Evolutionary conservation across 2,888 invertebrate genomes (phyloP).

Genomic region (Eurytoma adleriae): DNA sequence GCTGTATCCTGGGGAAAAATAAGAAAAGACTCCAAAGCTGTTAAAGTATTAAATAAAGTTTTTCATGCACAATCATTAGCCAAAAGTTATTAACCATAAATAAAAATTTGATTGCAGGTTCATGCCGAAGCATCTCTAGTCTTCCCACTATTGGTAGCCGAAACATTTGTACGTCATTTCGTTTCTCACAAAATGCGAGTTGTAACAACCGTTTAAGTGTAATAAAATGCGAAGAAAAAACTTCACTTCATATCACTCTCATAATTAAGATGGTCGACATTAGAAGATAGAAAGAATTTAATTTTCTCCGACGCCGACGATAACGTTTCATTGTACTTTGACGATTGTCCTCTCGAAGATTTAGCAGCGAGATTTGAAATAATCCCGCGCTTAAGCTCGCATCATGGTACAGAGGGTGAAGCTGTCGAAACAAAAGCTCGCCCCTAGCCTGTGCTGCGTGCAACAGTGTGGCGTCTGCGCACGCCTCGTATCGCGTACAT

Average conservation of each 20-base stretch:
- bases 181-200: constrained; percentile 56
- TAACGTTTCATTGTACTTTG: not conserved
- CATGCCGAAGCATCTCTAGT: constrained; percentile 96
- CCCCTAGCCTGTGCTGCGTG: not conserved
- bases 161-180: constrained; percentile 88
- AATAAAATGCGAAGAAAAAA: constrained; percentile 52
- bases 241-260: constrained; percentile 15
- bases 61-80: not conserved
- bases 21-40: constrained; percentile 89
- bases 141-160: constrained; percentile 95
- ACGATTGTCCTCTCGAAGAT: not conserved
- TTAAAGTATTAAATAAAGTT: constrained; percentile 81
- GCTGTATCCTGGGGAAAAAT: constrained; percentile 99
- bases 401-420: not conserved
- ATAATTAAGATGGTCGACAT: constrained; percentile 34
- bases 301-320: not conserved
- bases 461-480: not conserved
- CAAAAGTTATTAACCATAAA: not conserved
- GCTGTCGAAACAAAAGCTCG: not conserved
- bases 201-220: constrained; percentile 58
- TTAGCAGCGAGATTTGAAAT: not conserved
- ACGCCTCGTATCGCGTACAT: not conserved
- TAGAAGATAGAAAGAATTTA: not conserved
- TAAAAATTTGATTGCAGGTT: constrained; percentile 76
- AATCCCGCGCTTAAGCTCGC: constrained; percentile 6